Base-by-base conservation (phyloP, 2,797 vertebrate species). In the Poeciliopsis gracilis region DNA sequence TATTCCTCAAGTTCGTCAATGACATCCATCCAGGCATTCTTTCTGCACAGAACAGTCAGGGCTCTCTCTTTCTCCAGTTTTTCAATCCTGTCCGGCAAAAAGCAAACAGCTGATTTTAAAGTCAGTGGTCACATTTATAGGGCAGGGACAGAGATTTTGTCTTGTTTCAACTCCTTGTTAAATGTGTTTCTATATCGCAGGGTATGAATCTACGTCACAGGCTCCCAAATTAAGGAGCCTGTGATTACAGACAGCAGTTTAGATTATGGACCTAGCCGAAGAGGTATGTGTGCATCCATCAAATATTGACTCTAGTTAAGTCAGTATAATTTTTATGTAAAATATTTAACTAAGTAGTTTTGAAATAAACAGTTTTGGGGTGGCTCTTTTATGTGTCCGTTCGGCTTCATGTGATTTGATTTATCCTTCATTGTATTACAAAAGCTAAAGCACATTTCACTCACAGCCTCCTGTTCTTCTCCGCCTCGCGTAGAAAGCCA, bases 51-150 rank as follows among this genome's bases (percentile, higher is more conserved):
- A 83, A 94, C 88, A 76, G 88, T 90, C 81, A 92, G 82, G 16
- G 77, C 92, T 88, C 92, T 96, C 80, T 97, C 97, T 91, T 96
- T 98, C 93, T 98, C 97, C 82, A 96, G 87, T 89, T 95, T 96
- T 73, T 94, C 94, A 93, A 97, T 92, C 91, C 98, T 99, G 46
- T 33, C 20, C 41, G 66, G 23, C 38, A 41, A 41, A 41, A 67
- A 2, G 43, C 33, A 55, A 71, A 12, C 0, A 66, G 4, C 30
- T 28, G 10, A 47, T 38, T 20, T 75, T 67, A 25, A 12, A 41
- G 23, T 43, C 66, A 67, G 36, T 2, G 20, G 9, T 67, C 25
- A 38, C 30, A 36, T 20, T 61, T 66, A 38, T 36, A 38, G 7
- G 66, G 36, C 18, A 67, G 23, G 23, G 2, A 43, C 5, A 12